phyloP scores from a whole-genome alignment of 2,113 vertebrate species.

The Corythaeola cristata region DNA sequence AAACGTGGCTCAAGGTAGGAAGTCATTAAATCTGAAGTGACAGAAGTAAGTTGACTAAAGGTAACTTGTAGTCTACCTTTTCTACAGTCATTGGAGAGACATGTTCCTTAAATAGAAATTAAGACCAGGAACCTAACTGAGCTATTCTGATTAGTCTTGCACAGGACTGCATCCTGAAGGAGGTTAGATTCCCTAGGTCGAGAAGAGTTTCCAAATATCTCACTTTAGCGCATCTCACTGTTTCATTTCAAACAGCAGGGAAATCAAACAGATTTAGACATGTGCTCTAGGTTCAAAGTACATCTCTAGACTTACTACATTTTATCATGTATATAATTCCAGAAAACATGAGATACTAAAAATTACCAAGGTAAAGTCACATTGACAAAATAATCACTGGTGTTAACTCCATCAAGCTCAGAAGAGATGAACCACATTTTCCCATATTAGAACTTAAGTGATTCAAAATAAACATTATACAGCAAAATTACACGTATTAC shows the following conservation, averaged over 20 bases:
- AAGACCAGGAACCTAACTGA: background rate
- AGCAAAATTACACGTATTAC: background rate
- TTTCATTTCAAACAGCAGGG: background rate
- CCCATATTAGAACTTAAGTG: background rate
- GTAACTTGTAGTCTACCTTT: background rate
- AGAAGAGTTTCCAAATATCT: background rate
- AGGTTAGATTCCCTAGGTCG: background rate
- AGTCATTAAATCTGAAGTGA: background rate
- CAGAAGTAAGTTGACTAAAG: background rate
- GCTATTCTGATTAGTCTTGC: background rate
- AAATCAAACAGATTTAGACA: background rate
- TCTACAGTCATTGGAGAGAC: background rate
- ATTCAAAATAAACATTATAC: background rate
- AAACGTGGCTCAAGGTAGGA: background rate
- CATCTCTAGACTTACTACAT: background rate
- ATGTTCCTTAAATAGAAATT: background rate
- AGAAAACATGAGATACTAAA: background rate
- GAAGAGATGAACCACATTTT: background rate
- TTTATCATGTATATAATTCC: background rate
- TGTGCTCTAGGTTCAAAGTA: background rate
- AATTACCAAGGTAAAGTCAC: background rate
- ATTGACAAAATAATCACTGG: background rate
- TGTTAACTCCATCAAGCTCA: background rate
- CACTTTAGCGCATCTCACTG: background rate
- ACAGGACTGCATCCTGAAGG: background rate